phyloP scores from a whole-genome alignment of 2,113 vertebrate genomes.

The Colaptes auratus region DNA sequence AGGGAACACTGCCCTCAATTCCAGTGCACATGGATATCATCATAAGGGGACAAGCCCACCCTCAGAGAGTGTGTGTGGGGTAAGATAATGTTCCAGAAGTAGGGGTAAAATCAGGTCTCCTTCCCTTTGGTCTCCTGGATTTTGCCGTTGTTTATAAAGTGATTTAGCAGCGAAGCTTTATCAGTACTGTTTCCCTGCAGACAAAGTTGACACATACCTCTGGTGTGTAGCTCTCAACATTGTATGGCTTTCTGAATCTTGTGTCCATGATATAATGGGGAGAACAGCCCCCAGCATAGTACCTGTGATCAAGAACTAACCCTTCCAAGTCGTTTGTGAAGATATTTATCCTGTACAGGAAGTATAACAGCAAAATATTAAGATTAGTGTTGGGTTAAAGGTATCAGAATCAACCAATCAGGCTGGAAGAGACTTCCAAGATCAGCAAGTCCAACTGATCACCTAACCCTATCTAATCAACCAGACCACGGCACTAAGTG shows the following conservation, averaged over 20 bases:
- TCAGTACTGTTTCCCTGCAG: background rate
- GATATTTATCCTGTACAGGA: slow-evolving; percentile 83
- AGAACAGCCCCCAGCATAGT: slow-evolving; percentile 88
- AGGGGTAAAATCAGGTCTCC: background rate
- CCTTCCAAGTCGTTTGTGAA: slow-evolving; percentile 87
- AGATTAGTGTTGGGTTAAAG: background rate
- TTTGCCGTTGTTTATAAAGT: background rate
- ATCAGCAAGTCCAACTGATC: too few species aligned
- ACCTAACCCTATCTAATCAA: too few species aligned
- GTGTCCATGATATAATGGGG: slow-evolving; percentile 85
- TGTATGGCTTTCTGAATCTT: slow-evolving; percentile 90
- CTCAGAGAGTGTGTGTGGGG: fast-evolving
- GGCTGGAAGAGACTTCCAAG: too few species aligned
- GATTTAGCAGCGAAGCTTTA: background rate
- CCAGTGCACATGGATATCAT: fast-evolving
- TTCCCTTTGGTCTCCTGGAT: background rate
- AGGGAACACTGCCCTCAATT: background rate
- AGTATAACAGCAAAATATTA: background rate
- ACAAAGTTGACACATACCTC: slow-evolving; percentile 73
- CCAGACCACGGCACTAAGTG: too few species aligned
- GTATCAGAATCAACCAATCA: too few species aligned
- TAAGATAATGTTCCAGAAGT: background rate
- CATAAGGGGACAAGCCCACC: background rate
- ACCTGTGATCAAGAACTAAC: slow-evolving; percentile 89
- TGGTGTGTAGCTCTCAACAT: slow-evolving; percentile 85